Evolutionary conservation across 2,113 vertebrate genomes (phyloP).

Genomic region (Rhinogobius similis): DNA sequence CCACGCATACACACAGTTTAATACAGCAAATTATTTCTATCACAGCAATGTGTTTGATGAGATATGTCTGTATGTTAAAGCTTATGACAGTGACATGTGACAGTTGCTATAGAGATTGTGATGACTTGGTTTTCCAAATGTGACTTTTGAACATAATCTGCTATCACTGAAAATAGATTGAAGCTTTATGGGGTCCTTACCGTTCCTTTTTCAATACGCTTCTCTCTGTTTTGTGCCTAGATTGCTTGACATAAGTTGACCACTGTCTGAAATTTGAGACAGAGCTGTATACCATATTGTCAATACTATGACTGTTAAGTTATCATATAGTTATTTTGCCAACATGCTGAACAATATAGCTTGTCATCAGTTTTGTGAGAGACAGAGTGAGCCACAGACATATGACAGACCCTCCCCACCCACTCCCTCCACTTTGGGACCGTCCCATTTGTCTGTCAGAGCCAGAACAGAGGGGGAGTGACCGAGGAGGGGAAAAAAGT

Average conservation of each 20-base stretch:
- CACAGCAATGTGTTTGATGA: no score
- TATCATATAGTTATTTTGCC: no score
- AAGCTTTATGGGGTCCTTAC: not conserved
- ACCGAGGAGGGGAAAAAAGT: constrained; percentile 16
- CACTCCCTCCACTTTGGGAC: constrained; percentile 40
- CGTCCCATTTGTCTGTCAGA: constrained; percentile 72
- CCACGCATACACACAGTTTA: not conserved
- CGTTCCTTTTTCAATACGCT: not conserved
- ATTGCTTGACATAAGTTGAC: not conserved
- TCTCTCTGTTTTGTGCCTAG: not conserved
- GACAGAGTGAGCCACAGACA: constrained; percentile 30
- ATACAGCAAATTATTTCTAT: no score
- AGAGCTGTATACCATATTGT: not conserved
- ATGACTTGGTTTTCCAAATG: no score
- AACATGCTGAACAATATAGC: not conserved
- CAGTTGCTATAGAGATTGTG: no score
- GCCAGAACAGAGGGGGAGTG: constrained; percentile 24
- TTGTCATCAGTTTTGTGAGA: not conserved
- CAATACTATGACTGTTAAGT: not conserved
- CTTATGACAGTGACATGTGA: no score
- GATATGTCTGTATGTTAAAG: no score
- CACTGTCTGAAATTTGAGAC: not conserved
- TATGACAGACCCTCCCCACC: constrained; percentile 35
- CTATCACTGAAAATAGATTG: no score
- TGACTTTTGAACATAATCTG: no score